A percentile compares a stretch with the other conserved stretches of the same genome.
Conservation (phyloP, 1,140 invertebrate genomes). For the Solenopsis fugax region DNA sequence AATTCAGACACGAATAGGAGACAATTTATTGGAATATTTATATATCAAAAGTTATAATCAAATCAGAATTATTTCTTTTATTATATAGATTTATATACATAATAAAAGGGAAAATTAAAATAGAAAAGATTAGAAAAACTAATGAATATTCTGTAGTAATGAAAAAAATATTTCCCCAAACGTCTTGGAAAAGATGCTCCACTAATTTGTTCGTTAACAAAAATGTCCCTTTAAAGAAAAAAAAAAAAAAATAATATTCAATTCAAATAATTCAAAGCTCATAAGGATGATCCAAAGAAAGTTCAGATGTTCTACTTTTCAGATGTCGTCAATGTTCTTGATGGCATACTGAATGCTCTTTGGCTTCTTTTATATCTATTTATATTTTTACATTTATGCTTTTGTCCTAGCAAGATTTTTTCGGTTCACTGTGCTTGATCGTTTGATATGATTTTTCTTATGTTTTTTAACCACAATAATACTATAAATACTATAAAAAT, state of each 20-base stretch:
- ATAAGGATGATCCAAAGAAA: not conserved
- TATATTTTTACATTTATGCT: not conserved
- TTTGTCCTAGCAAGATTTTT: not conserved
- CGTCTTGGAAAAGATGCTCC: not conserved
- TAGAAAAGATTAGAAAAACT: not conserved
- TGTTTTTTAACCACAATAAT: not conserved
- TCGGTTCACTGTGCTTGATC: not conserved
- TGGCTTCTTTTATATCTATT: not conserved
- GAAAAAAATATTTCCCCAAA: not conserved
- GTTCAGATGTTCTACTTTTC: not conserved
- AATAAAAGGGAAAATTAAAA: not conserved
- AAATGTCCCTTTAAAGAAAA: not conserved
- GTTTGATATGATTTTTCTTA: not conserved
- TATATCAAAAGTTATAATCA: not conserved
- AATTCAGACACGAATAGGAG: not conserved
- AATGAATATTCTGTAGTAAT: not conserved
- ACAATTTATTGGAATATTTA: slow-evolving; percentile 5
- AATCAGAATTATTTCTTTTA: not conserved
- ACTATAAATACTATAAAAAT: not conserved
- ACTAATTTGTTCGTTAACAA: not conserved
- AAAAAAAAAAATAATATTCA: not conserved
- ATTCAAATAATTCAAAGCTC: not conserved
- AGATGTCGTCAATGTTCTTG: not conserved
- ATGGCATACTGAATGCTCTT: not conserved
- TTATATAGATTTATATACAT: not conserved